Conservation (phyloP, 1,140 invertebrate species). For the Tetramorium simillimum region DNA sequence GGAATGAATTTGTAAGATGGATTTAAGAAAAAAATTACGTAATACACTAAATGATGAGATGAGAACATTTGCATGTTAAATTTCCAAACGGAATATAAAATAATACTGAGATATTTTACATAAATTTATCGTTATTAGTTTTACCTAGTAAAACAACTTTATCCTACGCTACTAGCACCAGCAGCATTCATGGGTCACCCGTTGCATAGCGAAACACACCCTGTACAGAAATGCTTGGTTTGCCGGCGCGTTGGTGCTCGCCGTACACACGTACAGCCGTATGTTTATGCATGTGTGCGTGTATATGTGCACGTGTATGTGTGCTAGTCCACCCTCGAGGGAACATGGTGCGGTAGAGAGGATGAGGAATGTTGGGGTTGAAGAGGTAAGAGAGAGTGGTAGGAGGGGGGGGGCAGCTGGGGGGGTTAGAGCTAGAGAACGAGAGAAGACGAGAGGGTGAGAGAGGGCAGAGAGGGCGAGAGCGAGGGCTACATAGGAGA, state of each 20-base stretch:
- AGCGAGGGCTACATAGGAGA: slow-evolving; percentile 62
- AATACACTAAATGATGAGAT: neutral
- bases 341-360: slow-evolving; percentile 71
- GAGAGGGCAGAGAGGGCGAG: slow-evolving; percentile 58
- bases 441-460: slow-evolving; percentile 45
- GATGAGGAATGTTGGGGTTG: slow-evolving; percentile 66
- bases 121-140: slow-evolving; percentile 8
- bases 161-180: neutral
- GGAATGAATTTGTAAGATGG: neutral
- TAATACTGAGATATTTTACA: neutral
- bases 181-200: slow-evolving; percentile 73
- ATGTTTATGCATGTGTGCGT: slow-evolving; percentile 61
- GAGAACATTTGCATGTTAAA: neutral
- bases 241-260: slow-evolving; percentile 69
- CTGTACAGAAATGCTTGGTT: slow-evolving; percentile 84
- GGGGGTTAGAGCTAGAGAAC: slow-evolving; percentile 55
- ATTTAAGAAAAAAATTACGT: neutral
- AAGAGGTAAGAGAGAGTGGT: slow-evolving; percentile 47
- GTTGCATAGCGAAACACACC: slow-evolving; percentile 83
- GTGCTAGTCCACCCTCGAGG: slow-evolving; percentile 84
- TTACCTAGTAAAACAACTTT: slow-evolving; percentile 19
- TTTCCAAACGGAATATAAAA: slow-evolving; percentile 3
- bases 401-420: slow-evolving; percentile 7
- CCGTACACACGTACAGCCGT: slow-evolving; percentile 45
- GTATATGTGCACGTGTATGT: slow-evolving; percentile 74